Evolutionary conservation across 2,797 vertebrate genomes (phyloP).

Genomic region (Distichodus sexfasciatus): DNA sequence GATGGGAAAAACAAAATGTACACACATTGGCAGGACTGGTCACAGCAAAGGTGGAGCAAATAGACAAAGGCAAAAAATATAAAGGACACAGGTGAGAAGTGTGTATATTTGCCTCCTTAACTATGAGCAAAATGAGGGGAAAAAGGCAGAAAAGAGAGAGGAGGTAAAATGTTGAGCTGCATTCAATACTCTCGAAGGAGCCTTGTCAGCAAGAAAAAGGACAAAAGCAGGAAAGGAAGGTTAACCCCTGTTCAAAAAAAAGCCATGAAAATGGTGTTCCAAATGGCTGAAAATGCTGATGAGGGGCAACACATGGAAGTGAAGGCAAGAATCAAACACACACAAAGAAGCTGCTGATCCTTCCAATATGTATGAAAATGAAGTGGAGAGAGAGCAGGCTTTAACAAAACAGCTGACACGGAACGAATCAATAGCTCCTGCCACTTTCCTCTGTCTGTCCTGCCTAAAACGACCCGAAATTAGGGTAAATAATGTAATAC

Average conservation of each 20-base stretch:
- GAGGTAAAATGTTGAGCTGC: constrained; percentile 12
- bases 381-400: not conserved
- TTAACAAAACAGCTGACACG: not conserved
- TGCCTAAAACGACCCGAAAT: too few relatives aligned
- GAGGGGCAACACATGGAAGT: not conserved
- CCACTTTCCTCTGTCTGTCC: not conserved
- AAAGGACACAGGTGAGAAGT: not conserved
- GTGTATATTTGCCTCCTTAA: constrained; percentile 35
- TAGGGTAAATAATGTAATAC: too few relatives aligned
- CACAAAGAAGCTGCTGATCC: constrained; percentile 3
- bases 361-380: constrained; percentile 20
- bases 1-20: too few relatives aligned
- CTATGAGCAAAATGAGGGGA: constrained; percentile 3
- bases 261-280: constrained; percentile 14
- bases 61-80: too few relatives aligned
- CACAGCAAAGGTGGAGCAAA: too few relatives aligned
- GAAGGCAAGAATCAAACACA: not conserved
- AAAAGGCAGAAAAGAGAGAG: constrained; percentile 9
- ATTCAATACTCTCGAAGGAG: not conserved
- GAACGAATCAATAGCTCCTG: not conserved
- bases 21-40: too few relatives aligned
- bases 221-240: not conserved
- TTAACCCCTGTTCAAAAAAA: not conserved
- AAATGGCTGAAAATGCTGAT: constrained; percentile 20
- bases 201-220: constrained; percentile 7